Base-by-base conservation (phyloP, 2,113 vertebrate genomes). In the Percopsis transmontana region DNA sequence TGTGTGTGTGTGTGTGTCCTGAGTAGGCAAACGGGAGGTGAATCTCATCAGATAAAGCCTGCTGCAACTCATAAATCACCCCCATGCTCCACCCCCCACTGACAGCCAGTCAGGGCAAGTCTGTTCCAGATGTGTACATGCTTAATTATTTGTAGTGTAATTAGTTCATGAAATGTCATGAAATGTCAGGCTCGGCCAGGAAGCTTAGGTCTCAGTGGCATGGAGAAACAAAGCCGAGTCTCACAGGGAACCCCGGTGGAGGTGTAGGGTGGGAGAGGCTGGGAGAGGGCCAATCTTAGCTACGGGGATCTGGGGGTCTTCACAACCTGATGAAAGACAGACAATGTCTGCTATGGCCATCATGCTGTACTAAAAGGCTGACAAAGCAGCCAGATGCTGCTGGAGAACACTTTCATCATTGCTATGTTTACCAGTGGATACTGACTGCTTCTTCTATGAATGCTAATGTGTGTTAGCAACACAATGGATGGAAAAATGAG, bases 71-170 rank as follows among this genome's bases (percentile, higher is more conserved):
- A 95, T 97, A 93, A 92, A 93, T 95, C 94, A 95, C 81, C 82
- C 78, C 84, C 27, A 1, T 7, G 5, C 27, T 33, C 27, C 27
- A 6, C 27, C 27, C 27, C 27, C 85, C 88, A 9, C 87, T 91
- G 92, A 94, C 91, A 93, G 89, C 90, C 92, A 90, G 91, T 93
- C 93, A 93, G 91, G 91, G 87, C 90, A 90, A 88, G 88, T 92
- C 92, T 90, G 93, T 93, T 94, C 93, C 90, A 94, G 91, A 95
- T 95, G 92, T 94, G 92, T 95, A 93, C 93, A 94, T 89, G 89
- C 91, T 94, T 94, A 93, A 95, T 97, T 94, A 94, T 95, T 95
- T 95, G 92, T 93, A 91, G 90, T 93, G 91, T 94, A 95, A 95
- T 95, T 94, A 94, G 94, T 92, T 94, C 87, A 91, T 92, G 90